These are phyloP conservation scores for Rhingia rostrata DNA, from an alignment of 2,888 invertebrate genomes.

Conservation along the genomic window DNA sequence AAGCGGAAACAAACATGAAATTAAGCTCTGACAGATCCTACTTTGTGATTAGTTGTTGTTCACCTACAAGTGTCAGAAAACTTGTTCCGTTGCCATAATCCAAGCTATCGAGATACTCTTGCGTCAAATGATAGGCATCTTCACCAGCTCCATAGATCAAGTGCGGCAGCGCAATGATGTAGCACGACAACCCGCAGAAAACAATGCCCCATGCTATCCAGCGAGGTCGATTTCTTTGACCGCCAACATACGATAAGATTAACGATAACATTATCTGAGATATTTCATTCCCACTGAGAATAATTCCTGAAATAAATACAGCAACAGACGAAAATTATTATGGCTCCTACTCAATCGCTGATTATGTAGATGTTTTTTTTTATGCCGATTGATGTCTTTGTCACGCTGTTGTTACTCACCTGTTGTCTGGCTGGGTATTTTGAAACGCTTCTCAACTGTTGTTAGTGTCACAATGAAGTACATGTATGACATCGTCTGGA, in stretches of 20 bases:
- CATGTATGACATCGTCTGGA: slow-evolving; percentile 87
- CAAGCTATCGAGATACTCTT: slow-evolving; percentile 80
- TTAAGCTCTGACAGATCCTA: slow-evolving; percentile 3
- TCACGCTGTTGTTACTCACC: slow-evolving; percentile 82
- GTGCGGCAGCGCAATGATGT: slow-evolving; percentile 86
- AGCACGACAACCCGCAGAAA: slow-evolving; percentile 85
- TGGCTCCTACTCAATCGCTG: too few relatives aligned
- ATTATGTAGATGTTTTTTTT: slow-evolving; percentile 10
- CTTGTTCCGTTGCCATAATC: slow-evolving; percentile 65
- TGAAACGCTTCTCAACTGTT: slow-evolving; percentile 87
- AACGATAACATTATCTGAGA: slow-evolving; percentile 87
- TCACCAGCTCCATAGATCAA: slow-evolving; percentile 86
- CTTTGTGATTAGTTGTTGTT: slow-evolving; percentile 17
- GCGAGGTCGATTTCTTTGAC: slow-evolving; percentile 87
- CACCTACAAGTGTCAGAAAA: slow-evolving; percentile 78
- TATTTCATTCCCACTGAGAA: slow-evolving; percentile 88
- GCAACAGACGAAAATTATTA: slow-evolving; percentile 43
- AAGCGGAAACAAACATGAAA: slow-evolving; percentile 15
- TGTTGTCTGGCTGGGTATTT: slow-evolving; percentile 87
- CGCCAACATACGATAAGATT: slow-evolving; percentile 86
- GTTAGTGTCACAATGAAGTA: slow-evolving; percentile 87
- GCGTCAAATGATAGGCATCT: slow-evolving; percentile 81
- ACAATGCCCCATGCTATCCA: slow-evolving; percentile 88
- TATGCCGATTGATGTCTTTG: neutral
- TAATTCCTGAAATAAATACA: slow-evolving; percentile 84